These are phyloP conservation scores for Choloepus didactylus DNA, from an alignment of 2,797 vertebrate genomes.

Conservation along the genomic window DNA sequence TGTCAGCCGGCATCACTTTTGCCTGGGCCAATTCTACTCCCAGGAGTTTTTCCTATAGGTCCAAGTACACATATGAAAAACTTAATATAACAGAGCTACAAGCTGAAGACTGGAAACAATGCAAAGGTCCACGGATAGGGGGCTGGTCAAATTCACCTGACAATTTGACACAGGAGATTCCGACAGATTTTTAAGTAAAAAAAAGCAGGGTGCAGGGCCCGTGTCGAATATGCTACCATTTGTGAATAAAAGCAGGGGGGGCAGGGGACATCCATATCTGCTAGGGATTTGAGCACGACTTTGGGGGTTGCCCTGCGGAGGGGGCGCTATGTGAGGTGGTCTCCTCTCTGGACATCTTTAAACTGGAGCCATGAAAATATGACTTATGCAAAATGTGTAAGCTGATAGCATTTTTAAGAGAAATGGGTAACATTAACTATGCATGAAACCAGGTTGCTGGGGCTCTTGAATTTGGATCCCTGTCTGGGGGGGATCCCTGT, in stretches of 20 bases:
- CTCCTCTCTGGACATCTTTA: background rate
- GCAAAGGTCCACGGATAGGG: rapidly evolving
- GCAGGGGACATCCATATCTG: background rate
- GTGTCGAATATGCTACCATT: background rate
- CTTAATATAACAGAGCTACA: background rate
- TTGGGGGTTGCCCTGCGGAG: background rate
- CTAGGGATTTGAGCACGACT: background rate
- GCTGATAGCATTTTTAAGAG: too few species aligned
- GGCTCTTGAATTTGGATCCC: background rate
- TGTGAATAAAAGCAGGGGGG: too few species aligned
- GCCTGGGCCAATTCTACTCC: background rate
- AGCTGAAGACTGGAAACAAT: background rate
- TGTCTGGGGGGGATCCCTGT: background rate
- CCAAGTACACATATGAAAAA: rapidly evolving
- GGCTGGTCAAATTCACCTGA: background rate
- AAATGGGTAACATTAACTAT: background rate
- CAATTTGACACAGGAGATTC: too few species aligned
- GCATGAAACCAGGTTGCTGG: background rate
- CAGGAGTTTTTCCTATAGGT: background rate
- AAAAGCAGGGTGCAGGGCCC: background rate
- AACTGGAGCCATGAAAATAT: background rate
- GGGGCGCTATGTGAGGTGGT: background rate
- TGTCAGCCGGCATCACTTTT: background rate
- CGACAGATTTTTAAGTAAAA: background rate
- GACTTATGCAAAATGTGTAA: background rate